Evolutionary conservation across 1,140 invertebrate species (phyloP).

Genomic region (Conopomorpha cramerella): DNA sequence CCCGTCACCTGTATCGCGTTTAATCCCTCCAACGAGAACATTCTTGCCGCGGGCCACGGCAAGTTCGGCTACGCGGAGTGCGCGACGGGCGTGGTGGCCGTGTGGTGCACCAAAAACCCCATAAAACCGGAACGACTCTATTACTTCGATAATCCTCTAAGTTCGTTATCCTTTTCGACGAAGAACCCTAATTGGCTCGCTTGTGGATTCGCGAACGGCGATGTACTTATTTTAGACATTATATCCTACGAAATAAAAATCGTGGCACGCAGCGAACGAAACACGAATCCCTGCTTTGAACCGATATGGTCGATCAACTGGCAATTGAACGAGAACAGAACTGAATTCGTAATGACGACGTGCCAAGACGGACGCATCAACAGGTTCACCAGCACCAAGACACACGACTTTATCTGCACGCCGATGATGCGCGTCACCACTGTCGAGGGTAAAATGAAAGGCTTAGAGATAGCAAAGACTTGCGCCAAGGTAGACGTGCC

Average conservation of each 20-base stretch:
- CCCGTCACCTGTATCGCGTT: slow-evolving; percentile 65
- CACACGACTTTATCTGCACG: slow-evolving; percentile 57
- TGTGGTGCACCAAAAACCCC: slow-evolving; percentile 88
- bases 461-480: slow-evolving; percentile 49
- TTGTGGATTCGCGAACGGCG: slow-evolving; percentile 79
- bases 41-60: slow-evolving; percentile 75
- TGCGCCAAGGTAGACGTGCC: slow-evolving; percentile 56
- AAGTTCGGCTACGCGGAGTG: slow-evolving; percentile 61
- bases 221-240: slow-evolving; percentile 74
- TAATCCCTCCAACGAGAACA: slow-evolving; percentile 66
- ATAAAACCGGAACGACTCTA: slow-evolving; percentile 77
- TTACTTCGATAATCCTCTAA: slow-evolving; percentile 70
- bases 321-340: slow-evolving; percentile 46
- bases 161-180: slow-evolving; percentile 74
- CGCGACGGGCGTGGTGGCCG: slow-evolving; percentile 68
- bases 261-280: slow-evolving; percentile 59
- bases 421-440: slow-evolving; percentile 67
- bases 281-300: slow-evolving; percentile 64
- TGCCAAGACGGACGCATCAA: slow-evolving; percentile 66
- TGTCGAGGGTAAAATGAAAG: slow-evolving; percentile 66
- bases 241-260: slow-evolving; percentile 55
- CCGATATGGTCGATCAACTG: slow-evolving; percentile 69
- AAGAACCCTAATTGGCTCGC: slow-evolving; percentile 73
- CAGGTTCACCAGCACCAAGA: slow-evolving; percentile 57
- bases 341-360: slow-evolving; percentile 56